These are phyloP conservation scores for Sander vitreus DNA, from an alignment of 2,113 vertebrate species.

Conservation along the genomic window DNA sequence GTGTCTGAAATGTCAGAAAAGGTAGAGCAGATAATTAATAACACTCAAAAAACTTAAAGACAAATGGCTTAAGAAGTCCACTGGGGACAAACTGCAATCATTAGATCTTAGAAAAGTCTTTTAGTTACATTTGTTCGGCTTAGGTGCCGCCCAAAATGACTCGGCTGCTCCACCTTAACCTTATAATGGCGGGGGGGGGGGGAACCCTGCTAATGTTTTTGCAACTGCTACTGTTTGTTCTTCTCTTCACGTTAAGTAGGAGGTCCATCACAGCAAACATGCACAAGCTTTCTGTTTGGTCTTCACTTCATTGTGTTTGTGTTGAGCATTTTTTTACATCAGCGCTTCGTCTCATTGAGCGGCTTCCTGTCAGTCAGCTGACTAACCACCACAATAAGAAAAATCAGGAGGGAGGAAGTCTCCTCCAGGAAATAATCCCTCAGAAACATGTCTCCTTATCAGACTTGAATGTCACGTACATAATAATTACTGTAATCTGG, in stretches of 20 bases:
- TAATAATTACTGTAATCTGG: neutral
- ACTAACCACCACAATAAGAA: neutral
- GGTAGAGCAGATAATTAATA: no score
- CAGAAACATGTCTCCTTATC: neutral
- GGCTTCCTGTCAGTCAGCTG: slow-evolving; percentile 48
- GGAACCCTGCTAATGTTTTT: neutral
- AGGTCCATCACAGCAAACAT: neutral
- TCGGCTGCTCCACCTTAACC: no score
- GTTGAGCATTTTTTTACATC: neutral
- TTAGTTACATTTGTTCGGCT: no score
- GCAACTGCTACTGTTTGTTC: neutral
- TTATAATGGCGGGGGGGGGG: no score
- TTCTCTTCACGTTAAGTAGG: neutral
- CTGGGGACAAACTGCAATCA: no score
- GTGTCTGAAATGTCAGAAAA: no score
- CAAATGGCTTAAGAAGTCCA: no score
- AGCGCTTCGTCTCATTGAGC: neutral
- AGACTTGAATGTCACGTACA: neutral
- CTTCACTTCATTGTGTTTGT: neutral
- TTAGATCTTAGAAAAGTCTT: no score
- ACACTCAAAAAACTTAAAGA: no score
- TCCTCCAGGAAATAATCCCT: slow-evolving; percentile 28
- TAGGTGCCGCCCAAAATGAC: no score
- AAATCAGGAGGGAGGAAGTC: slow-evolving; percentile 36
- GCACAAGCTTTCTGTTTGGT: neutral